A percentile compares a stretch with the other conserved stretches of the same genome.
Evolutionary conservation across 1,140 invertebrate genomes (phyloP).

Genomic region (Temnothorax nylanderi): DNA sequence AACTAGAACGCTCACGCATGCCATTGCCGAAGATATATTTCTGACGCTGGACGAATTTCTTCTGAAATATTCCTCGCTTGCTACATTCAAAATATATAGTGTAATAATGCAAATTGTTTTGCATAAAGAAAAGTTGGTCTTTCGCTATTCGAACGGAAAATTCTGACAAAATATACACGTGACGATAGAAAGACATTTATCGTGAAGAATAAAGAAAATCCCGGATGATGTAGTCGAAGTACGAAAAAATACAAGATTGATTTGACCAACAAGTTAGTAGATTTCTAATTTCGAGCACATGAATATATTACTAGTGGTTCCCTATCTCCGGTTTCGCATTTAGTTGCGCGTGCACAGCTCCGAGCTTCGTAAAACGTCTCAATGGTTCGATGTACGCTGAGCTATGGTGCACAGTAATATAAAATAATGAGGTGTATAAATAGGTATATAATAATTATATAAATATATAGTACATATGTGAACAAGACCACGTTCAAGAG

Average conservation of each 20-base stretch:
- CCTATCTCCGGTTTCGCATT: constrained; percentile 52
- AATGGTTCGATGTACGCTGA: constrained; percentile 64
- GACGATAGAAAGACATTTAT: neutral
- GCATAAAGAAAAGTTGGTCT: constrained; percentile 83
- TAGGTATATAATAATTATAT: constrained; percentile 46
- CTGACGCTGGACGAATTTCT: neutral
- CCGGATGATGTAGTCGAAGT: neutral
- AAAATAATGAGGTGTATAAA: constrained; percentile 53
- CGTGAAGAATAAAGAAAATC: neutral
- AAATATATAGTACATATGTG: constrained; percentile 75
- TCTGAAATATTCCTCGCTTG: constrained; percentile 39
- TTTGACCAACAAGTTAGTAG: constrained; percentile 30
- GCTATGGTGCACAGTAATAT: constrained; percentile 73
- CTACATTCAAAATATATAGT: constrained; percentile 28
- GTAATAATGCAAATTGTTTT: constrained; percentile 74
- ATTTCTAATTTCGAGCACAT: constrained; percentile 85
- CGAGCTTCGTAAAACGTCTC: constrained; percentile 60
- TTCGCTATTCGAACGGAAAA: constrained; percentile 1
- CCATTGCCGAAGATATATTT: neutral
- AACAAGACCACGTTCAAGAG: constrained; percentile 74
- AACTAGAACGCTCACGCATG: neutral
- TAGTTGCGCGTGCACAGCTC: constrained; percentile 65
- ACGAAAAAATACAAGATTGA: neutral
- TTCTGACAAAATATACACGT: neutral
- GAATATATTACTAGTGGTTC: constrained; percentile 66